These are phyloP conservation scores for Ia io DNA, from an alignment of 2,113 vertebrate genomes.

Conservation along the genomic window DNA sequence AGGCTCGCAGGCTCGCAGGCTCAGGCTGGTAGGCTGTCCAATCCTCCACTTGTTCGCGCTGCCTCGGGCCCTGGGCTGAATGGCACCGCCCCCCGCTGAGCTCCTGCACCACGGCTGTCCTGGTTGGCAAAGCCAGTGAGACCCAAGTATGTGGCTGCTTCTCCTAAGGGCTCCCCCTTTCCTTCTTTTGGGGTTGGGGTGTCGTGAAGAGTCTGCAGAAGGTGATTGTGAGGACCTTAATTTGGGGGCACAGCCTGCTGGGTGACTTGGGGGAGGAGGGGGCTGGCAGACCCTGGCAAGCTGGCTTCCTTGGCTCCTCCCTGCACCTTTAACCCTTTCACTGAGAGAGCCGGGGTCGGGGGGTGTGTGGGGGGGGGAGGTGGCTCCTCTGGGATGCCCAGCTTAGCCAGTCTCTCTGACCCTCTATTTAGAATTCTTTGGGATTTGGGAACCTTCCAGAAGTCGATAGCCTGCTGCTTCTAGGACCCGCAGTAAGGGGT, in stretches of 20 bases:
- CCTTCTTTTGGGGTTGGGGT: neutral
- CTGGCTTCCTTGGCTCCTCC: neutral
- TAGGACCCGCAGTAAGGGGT: neutral
- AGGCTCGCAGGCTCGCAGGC: neutral
- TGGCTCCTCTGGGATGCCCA: neutral
- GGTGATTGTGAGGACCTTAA: neutral
- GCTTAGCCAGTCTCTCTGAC: neutral
- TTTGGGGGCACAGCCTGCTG: neutral
- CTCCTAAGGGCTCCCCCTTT: neutral
- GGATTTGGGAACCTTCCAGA: neutral
- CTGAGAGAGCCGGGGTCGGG: neutral
- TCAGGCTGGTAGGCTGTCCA: accelerated
- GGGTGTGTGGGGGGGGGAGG: neutral
- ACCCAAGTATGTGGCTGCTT: constrained; percentile 74
- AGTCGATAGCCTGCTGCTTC: neutral
- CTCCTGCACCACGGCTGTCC: neutral
- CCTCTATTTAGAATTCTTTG: neutral
- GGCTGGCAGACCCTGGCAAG: neutral
- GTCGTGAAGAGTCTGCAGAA: neutral
- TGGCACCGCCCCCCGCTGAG: constrained; percentile 29
- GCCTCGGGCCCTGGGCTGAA: neutral
- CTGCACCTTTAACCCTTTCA: neutral
- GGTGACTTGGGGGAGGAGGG: neutral
- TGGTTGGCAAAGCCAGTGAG: constrained; percentile 18
- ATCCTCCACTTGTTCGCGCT: accelerated